Base-by-base conservation (phyloP, 2,888 invertebrate species). In the Globia sparganii region DNA sequence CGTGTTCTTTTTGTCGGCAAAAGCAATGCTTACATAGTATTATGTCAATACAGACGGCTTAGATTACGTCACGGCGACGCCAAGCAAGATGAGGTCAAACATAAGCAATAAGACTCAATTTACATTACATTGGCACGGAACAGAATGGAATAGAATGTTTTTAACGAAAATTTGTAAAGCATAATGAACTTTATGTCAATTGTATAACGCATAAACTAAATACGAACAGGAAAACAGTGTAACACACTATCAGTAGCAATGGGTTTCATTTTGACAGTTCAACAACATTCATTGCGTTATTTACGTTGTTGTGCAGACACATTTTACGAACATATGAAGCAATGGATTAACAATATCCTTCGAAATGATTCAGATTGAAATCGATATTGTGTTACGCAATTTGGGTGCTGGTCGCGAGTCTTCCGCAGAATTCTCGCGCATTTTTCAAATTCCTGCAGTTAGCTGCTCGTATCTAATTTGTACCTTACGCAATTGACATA, bases 11-110 rank as follows among this genome's bases (percentile, higher is more conserved):
- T 28, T 21, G 64, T 64, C 18, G 2, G 25, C 18, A 68, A 59
- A 21, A 64, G 37, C 70, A 37, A 80, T 62, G 53, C 62, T 64
- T 62, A 70, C 62, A n/a, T 66, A 73, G 25, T 62, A 62, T 64
- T 71, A 75, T 69, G 53, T 75, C 72, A 85, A 83, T 68, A 75
- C 28, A 11, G 49, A 71, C 62, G 72, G 59, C 71, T 73, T 37
- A 66, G 64, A 9, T 85, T 25, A 86, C 86, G 85, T 77, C 75
- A 84, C 65, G 18, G 18, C 56, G 40, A 65, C 64, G 70, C 66
- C 62, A 67, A 56, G 68, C 70, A 70, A 76, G 80, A 83, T 80
- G 66, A 72, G 78, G 74, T 78, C 77, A 72, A 77, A 67, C 66
- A n/a, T n/a, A 34, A n/a, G 53, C 53, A 56, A 13, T 56, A n/a